These are phyloP conservation scores for Girardia tigrina DNA, from an alignment of 2,888 invertebrate genomes.

Conservation along the genomic window DNA sequence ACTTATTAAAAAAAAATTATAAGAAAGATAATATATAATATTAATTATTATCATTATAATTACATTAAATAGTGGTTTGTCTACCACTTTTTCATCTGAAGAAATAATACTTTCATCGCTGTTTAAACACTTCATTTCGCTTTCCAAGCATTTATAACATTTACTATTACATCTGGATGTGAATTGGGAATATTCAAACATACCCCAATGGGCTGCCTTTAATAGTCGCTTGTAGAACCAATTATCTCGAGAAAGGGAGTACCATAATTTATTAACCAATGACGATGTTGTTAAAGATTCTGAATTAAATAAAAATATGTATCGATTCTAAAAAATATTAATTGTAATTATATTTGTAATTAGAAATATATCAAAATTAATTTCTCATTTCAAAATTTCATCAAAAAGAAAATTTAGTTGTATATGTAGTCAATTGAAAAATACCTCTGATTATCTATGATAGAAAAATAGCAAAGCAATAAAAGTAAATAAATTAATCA, in stretches of 20 bases:
- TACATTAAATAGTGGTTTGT: not conserved
- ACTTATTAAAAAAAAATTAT: not conserved
- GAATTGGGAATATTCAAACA: not conserved
- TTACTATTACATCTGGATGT: not conserved
- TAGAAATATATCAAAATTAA: too few relatives aligned
- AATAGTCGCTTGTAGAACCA: conserved; percentile 1
- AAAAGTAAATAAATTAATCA: too few relatives aligned
- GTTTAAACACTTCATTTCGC: not conserved
- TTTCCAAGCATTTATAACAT: conserved; percentile 11
- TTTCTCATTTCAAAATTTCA: too few relatives aligned
- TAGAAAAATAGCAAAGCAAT: too few relatives aligned
- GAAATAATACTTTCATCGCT: not conserved
- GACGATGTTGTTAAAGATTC: not conserved
- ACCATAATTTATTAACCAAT: not conserved
- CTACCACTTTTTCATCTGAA: not conserved
- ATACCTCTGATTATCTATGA: too few relatives aligned
- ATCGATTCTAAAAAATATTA: too few relatives aligned
- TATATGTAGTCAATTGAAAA: too few relatives aligned
- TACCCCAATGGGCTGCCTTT: not conserved
- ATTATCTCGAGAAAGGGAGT: conserved; percentile 4
- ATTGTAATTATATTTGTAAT: too few relatives aligned
- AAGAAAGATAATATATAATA: not conserved
- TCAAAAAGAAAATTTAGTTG: too few relatives aligned
- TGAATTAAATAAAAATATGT: too few relatives aligned
- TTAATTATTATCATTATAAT: not conserved